Conservation (phyloP, 2,797 vertebrate species). For the Pseudotriccus pelzelni region DNA sequence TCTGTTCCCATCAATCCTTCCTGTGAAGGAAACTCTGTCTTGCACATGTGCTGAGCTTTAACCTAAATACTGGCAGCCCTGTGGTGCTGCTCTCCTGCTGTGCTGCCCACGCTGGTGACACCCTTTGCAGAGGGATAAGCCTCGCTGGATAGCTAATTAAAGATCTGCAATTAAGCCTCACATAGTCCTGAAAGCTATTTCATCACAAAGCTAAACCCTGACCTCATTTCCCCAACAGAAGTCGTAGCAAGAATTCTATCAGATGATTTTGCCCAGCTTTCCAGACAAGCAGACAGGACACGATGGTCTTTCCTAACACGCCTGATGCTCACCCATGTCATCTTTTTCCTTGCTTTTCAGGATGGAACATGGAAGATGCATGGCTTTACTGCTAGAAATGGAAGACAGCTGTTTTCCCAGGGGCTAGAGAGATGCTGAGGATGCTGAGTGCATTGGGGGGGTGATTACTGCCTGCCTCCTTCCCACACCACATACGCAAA, state of each 20-base stretch:
- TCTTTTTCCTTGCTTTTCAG: not conserved
- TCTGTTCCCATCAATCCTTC: not conserved
- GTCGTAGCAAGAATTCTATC: not conserved
- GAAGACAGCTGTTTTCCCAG: not conserved
- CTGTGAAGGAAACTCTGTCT: not conserved
- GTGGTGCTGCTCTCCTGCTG: not conserved
- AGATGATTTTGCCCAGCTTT: not conserved
- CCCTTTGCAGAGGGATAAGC: not conserved
- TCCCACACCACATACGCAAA: not conserved
- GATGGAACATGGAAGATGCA: not conserved
- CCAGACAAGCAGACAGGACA: not conserved
- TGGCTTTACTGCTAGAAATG: not conserved
- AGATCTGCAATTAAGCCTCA: not conserved
- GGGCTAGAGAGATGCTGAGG: not conserved
- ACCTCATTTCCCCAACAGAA: not conserved
- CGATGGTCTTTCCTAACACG: accelerated
- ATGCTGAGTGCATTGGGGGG: not conserved
- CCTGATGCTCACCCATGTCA: accelerated
- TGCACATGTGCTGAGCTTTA: not conserved
- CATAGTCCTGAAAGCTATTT: not conserved
- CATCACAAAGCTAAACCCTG: not conserved
- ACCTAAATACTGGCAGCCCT: not conserved
- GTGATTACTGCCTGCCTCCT: not conserved
- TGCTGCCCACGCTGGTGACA: not conserved
- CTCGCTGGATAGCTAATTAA: not conserved